A percentile compares a stretch with the other conserved stretches of the same genome.
Evolutionary conservation across 2,113 vertebrate genomes (phyloP).

Genomic region (Copsychus sechellarum): DNA sequence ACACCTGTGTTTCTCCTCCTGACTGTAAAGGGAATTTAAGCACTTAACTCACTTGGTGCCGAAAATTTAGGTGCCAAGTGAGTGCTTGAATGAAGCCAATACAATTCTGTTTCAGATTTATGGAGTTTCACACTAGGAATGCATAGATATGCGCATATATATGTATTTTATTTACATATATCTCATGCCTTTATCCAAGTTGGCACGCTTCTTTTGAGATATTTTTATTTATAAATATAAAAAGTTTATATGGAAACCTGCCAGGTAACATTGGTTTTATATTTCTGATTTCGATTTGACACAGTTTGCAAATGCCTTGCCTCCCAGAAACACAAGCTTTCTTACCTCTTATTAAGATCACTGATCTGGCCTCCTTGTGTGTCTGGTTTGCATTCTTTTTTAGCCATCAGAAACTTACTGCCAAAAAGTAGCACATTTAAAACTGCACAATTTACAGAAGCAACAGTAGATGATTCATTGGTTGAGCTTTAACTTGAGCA

Average conservation of each 20-base stretch:
- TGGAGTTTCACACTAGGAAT: background rate
- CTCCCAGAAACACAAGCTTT: slow-evolving; percentile 26
- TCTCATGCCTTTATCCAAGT: background rate
- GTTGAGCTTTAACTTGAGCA: slow-evolving; percentile 39
- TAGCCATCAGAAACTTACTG: slow-evolving; percentile 40
- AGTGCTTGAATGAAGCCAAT: background rate
- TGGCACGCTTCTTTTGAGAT: slow-evolving; percentile 1
- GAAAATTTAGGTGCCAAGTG: slow-evolving; percentile 2
- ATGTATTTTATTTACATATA: background rate
- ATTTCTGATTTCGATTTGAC: slow-evolving; percentile 47
- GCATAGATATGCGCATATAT: background rate
- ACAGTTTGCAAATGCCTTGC: slow-evolving; percentile 4
- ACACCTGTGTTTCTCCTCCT: slow-evolving; percentile 18
- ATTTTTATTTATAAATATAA: slow-evolving; percentile 40
- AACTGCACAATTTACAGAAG: slow-evolving; percentile 38
- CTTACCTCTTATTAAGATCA: slow-evolving; percentile 16
- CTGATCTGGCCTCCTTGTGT: background rate
- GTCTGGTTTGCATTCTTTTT: slow-evolving; percentile 48
- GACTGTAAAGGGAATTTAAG: slow-evolving; percentile 21
- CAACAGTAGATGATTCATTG: slow-evolving; percentile 53
- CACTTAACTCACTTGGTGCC: background rate
- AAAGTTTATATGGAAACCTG: slow-evolving; percentile 7
- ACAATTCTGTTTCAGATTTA: slow-evolving; percentile 14
- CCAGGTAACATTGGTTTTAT: slow-evolving; percentile 20
- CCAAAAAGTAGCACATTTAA: slow-evolving; percentile 53